Percentiles rank a stretch among this genome's conserved stretches.
Evolutionary conservation across 2,113 vertebrate genomes (phyloP).

Genomic region (Nothoprocta perdicaria): DNA sequence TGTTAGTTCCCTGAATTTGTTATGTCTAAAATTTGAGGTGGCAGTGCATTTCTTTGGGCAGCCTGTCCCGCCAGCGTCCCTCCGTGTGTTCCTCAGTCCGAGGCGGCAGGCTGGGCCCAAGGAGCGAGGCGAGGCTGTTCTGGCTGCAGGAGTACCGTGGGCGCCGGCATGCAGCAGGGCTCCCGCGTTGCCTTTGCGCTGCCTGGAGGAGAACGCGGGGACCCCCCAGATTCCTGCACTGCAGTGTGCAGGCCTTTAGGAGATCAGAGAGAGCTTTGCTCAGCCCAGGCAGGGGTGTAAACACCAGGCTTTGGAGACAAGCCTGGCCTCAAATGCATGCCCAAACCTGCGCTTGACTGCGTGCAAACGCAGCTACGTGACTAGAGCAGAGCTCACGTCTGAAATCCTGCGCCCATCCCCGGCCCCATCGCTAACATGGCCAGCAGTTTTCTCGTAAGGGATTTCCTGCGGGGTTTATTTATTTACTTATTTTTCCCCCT

Average conservation of each 20-base stretch:
- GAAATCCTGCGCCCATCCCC: background rate
- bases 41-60: background rate
- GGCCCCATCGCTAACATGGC: accelerated
- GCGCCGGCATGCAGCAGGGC: background rate
- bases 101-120: conserved; percentile 26
- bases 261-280: background rate
- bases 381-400: background rate
- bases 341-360: background rate
- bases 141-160: background rate
- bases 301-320: accelerated
- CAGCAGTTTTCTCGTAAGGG: background rate
- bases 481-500: background rate
- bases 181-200: no score
- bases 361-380: background rate
- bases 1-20: background rate
- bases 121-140: background rate
- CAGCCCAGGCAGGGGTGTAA: background rate
- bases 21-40: background rate
- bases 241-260: background rate
- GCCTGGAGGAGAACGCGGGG: background rate
- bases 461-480: background rate
- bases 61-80: background rate
- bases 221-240: background rate
- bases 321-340: background rate
- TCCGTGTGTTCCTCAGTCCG: background rate